Conservation (phyloP, 2,113 vertebrate species). For the Corvus hawaiiensis region DNA sequence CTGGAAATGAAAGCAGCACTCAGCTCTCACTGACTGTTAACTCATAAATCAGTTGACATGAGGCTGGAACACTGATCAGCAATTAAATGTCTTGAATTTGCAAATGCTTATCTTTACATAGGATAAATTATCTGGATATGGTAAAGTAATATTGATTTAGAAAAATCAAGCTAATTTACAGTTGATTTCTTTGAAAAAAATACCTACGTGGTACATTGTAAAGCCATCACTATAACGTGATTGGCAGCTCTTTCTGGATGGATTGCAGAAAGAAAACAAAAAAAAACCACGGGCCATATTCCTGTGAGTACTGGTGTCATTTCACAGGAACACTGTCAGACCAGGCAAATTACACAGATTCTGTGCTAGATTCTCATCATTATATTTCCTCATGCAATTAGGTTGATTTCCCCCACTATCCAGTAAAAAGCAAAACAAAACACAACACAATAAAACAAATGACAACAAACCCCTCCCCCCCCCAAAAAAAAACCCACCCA, state of each 20-base stretch:
- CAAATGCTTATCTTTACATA: not conserved
- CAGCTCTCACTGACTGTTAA: not conserved
- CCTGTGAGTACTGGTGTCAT: not conserved
- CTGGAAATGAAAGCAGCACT: not conserved
- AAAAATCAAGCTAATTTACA: not conserved
- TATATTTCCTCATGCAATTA: not conserved
- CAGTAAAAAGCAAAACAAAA: not conserved
- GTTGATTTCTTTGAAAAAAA: not conserved
- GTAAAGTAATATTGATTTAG: not conserved
- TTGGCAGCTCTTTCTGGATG: not conserved
- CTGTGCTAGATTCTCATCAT: not conserved
- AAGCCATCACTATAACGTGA: not conserved
- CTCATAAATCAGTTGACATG: not conserved
- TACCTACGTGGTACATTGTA: not conserved
- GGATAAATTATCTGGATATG: not conserved
- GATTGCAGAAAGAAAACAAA: not conserved
- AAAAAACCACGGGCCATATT: accelerated
- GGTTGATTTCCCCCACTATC: not conserved
- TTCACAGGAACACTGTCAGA: not conserved
- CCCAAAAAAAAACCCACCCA: not conserved
- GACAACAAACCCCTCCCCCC: not conserved
- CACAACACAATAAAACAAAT: no score
- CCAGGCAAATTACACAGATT: not conserved
- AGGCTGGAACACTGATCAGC: not conserved
- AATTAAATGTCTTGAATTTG: not conserved